Evolutionary conservation across 2,113 vertebrate species (phyloP).

Genomic region (Crotophaga sulcirostris): DNA sequence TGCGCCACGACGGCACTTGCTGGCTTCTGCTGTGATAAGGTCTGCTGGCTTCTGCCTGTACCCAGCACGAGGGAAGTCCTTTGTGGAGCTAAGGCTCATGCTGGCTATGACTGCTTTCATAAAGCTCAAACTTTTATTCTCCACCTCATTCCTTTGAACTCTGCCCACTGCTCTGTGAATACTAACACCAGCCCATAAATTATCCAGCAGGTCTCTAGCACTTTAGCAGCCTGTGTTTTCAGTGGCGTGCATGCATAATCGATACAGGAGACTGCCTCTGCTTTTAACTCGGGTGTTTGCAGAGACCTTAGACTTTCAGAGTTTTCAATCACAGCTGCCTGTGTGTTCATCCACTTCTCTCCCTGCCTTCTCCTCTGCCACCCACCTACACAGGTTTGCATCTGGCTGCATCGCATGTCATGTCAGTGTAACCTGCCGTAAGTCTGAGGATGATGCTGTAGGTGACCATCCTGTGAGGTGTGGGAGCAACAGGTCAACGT

Average conservation of each 20-base stretch:
- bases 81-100: not conserved
- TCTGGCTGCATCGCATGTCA: not conserved
- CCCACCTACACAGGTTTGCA: not conserved
- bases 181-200: constrained; percentile 71
- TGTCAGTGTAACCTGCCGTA: not conserved
- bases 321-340: not conserved
- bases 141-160: constrained; percentile 69
- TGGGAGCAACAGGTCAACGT: not conserved
- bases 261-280: constrained; percentile 60
- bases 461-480: not conserved
- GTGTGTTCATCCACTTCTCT: not conserved
- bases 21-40: not conserved
- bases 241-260: constrained; percentile 69
- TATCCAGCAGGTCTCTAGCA: constrained; percentile 70
- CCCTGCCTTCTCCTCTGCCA: not conserved
- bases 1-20: not conserved
- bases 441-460: not conserved
- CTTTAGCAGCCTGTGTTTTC: constrained; percentile 61
- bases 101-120: constrained; percentile 34
- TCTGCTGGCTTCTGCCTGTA: not conserved
- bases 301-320: constrained; percentile 56
- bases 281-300: constrained; percentile 62
- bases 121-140: constrained; percentile 60
- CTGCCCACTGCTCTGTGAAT: constrained; percentile 62
- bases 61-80: not conserved